phyloP scores from a whole-genome alignment of 1,140 invertebrate species.

The Zaprionus camerounensis region DNA sequence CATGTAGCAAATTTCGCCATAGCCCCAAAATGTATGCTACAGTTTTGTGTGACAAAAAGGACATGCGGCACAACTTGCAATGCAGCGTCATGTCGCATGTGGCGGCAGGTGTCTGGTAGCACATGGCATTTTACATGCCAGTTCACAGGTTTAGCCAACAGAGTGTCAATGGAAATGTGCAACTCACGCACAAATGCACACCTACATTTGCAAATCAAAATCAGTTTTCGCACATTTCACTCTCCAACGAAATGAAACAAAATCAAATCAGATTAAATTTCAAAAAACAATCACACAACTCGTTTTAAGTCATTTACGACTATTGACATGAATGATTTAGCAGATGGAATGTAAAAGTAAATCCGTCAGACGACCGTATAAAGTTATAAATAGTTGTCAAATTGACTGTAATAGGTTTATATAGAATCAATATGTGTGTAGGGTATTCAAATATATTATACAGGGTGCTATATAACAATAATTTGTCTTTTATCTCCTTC shows the following conservation, averaged over 20 bases:
- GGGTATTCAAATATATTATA: not conserved
- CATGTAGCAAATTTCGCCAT: constrained; percentile 46
- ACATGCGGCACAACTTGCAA: not conserved
- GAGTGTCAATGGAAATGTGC: constrained; percentile 13
- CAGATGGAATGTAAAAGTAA: not conserved
- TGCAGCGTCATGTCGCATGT: not conserved
- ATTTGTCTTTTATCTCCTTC: too few relatives aligned
- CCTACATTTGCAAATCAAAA: not conserved
- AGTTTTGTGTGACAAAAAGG: constrained; percentile 26
- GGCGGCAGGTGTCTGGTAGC: not conserved
- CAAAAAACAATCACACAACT: not conserved
- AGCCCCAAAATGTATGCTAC: constrained; percentile 53
- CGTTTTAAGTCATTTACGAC: not conserved
- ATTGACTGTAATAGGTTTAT: not conserved
- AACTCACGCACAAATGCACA: not conserved
- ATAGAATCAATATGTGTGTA: not conserved
- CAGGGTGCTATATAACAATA: too few relatives aligned
- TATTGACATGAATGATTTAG: not conserved
- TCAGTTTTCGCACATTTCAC: not conserved
- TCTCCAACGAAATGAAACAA: not conserved
- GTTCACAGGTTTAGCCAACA: constrained; percentile 21
- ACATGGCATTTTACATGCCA: constrained; percentile 5
- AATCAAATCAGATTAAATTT: constrained; percentile 1
- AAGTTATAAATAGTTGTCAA: not conserved
- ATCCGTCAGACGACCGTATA: not conserved